phyloP scores from a whole-genome alignment of 2,888 invertebrate species.

The Drosophila cracens region DNA sequence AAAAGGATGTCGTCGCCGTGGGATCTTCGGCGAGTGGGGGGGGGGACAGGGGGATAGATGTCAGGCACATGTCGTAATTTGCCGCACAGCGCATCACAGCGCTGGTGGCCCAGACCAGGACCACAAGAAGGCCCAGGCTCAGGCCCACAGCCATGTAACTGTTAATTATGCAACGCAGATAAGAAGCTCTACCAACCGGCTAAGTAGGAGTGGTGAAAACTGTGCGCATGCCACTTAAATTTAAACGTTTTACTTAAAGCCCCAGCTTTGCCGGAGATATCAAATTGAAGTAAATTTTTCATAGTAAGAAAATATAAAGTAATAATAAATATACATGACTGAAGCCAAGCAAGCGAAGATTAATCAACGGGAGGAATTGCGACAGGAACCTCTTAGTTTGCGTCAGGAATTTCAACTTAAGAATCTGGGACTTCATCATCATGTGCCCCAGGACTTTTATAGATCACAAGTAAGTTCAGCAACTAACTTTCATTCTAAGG shows the following conservation, averaged over 20 bases:
- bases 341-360: not conserved
- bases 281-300: conserved; percentile 24
- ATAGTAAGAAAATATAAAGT: not conserved
- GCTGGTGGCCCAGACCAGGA: conserved; percentile 17
- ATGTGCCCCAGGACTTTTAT: conserved; percentile 35
- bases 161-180: conserved; percentile 72
- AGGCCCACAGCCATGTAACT: conserved; percentile 56
- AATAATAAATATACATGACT: conserved; percentile 4
- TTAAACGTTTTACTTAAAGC: conserved; percentile 30
- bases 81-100: conserved; percentile 37
- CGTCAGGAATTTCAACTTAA: conserved; percentile 23
- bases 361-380: not conserved
- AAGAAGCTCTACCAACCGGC: conserved; percentile 42
- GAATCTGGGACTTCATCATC: conserved; percentile 27
- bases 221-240: conserved; percentile 24
- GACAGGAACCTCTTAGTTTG: conserved; percentile 43
- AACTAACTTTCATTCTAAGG: not conserved
- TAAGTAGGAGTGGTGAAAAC: conserved; percentile 6
- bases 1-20: conserved; percentile 56
- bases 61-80: conserved; percentile 76
- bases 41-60: conserved; percentile 47
- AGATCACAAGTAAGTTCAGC: conserved; percentile 52
- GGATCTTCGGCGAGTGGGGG: conserved; percentile 20
- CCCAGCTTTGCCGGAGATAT: conserved; percentile 27
- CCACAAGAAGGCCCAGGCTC: conserved; percentile 28